A percentile compares a stretch with the other conserved stretches of the same genome.
phyloP scores from a whole-genome alignment of 1,140 invertebrate species.

The Anadara kagoshimensis region DNA sequence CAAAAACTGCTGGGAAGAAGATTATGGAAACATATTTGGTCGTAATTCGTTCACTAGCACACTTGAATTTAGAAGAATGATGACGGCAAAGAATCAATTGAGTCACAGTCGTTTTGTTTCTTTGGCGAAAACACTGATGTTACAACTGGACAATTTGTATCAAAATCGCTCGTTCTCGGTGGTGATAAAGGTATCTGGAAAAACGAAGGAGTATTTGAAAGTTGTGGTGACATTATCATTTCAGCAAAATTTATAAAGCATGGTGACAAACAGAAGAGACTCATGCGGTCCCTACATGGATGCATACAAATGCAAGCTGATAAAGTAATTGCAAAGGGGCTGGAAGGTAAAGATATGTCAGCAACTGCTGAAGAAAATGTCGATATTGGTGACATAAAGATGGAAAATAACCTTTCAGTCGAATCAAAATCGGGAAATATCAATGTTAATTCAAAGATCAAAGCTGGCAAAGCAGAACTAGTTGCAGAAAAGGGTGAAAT shows the following conservation, averaged over 20 bases:
- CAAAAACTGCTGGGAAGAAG: not conserved
- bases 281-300: not conserved
- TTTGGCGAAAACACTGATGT: not conserved
- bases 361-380: too few relatives aligned
- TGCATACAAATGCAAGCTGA: not conserved
- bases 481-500: not conserved
- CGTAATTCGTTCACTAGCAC: not conserved
- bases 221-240: slow-evolving; percentile 5
- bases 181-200: not conserved
- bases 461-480: not conserved
- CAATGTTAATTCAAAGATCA: not conserved
- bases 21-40: slow-evolving; percentile 2
- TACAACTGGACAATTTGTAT: not conserved
- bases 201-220: not conserved
- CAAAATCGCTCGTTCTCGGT: not conserved
- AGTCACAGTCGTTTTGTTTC: not conserved
- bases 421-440: not conserved
- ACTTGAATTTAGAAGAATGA: not conserved
- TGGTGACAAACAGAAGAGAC: not conserved
- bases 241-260: slow-evolving; percentile 6
- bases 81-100: not conserved
- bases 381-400: too few relatives aligned
- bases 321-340: not conserved
- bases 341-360: not conserved
- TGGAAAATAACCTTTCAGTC: too few relatives aligned